Evolutionary conservation across 2,113 vertebrate species (phyloP).

Genomic region (Toxotes jaculatrix): DNA sequence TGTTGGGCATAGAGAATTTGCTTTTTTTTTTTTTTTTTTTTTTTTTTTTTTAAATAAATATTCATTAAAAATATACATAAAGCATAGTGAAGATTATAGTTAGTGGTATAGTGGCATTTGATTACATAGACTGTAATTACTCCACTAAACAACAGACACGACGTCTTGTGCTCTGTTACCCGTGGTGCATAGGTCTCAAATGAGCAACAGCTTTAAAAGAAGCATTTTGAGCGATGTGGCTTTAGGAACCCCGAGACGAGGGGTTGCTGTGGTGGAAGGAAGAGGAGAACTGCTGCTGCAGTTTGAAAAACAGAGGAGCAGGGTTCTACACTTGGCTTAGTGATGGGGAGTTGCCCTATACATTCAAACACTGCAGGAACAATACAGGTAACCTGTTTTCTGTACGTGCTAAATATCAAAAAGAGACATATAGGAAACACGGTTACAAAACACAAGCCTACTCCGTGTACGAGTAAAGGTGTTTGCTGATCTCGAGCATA

Average conservation of each 20-base stretch:
- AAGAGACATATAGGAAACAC: not conserved
- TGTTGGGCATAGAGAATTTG: not conserved
- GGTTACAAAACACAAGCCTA: not conserved
- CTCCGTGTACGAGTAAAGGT: not conserved
- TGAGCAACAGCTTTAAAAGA: not conserved
- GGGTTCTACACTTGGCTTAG: conserved; percentile 71
- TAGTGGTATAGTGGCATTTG: not conserved
- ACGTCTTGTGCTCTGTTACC: not conserved
- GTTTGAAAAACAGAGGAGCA: conserved; percentile 84
- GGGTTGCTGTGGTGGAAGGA: not conserved
- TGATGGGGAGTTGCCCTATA: too few species aligned
- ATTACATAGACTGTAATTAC: not conserved
- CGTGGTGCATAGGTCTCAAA: not conserved
- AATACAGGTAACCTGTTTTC: conserved; percentile 15
- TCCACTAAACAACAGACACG: not conserved
- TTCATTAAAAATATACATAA: not conserved
- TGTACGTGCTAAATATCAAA: not conserved
- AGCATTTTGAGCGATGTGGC: not conserved
- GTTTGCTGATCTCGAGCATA: not conserved
- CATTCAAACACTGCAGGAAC: conserved; percentile 19
- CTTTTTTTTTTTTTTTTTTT: not conserved
- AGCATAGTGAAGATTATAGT: not conserved
- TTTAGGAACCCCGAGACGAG: too few species aligned
- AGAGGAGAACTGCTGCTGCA: conserved; percentile 82
- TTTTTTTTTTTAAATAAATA: not conserved